Conservation (phyloP, 2,888 invertebrate genomes). For the Drosophila atripex region DNA sequence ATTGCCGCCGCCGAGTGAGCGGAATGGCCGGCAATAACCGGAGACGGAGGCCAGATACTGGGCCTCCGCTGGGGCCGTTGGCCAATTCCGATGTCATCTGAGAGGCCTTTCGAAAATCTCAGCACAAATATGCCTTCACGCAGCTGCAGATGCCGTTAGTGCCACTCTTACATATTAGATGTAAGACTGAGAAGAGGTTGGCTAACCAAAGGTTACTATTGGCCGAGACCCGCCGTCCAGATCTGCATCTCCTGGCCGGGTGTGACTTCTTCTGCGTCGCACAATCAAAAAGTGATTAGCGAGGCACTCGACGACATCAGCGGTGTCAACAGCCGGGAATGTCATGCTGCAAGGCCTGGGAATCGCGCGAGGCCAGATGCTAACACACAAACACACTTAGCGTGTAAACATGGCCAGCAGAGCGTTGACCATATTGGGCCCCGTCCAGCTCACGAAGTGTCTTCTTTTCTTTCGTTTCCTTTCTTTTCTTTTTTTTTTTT, state of each 20-base stretch:
- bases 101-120: slow-evolving; percentile 61
- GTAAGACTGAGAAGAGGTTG: background rate
- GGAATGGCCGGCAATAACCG: background rate
- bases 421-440: slow-evolving; percentile 77
- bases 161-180: slow-evolving; percentile 38
- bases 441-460: slow-evolving; percentile 38
- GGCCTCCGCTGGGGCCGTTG: slow-evolving; percentile 8
- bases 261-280: slow-evolving; percentile 49
- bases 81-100: slow-evolving; percentile 37
- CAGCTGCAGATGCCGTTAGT: slow-evolving; percentile 45
- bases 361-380: slow-evolving; percentile 49
- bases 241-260: slow-evolving; percentile 37
- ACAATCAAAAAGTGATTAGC: slow-evolving; percentile 79
- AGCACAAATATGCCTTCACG: slow-evolving; percentile 80
- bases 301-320: slow-evolving; percentile 52
- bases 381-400: slow-evolving; percentile 78
- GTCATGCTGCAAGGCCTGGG: slow-evolving; percentile 38
- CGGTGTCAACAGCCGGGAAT: slow-evolving; percentile 31
- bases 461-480: slow-evolving; percentile 49
- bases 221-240: slow-evolving; percentile 5
- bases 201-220: slow-evolving; percentile 22
- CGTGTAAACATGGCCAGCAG: slow-evolving; percentile 79
- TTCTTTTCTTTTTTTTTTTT: slow-evolving; percentile 36
- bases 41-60: background rate
- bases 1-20: slow-evolving; percentile 59